Evolutionary conservation across 2,888 invertebrate species (phyloP).

Genomic region (Ophonus ardosiacus): DNA sequence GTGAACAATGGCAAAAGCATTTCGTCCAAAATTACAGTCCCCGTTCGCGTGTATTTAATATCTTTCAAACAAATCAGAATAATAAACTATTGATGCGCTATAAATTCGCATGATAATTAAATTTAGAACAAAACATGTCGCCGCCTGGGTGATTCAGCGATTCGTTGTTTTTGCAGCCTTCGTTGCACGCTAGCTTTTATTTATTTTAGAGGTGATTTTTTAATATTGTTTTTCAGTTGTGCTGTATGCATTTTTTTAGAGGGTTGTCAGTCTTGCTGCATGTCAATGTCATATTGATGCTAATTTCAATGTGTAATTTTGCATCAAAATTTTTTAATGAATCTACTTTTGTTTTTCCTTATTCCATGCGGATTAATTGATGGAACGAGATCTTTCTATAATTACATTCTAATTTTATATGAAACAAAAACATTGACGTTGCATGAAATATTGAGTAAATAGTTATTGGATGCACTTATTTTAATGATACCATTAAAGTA

Average conservation of each 20-base stretch:
- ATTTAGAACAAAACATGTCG: slow-evolving; percentile 50
- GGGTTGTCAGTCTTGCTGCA: slow-evolving; percentile 17
- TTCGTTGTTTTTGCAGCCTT: slow-evolving; percentile 12
- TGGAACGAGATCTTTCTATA: background rate
- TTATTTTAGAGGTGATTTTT: slow-evolving; percentile 12
- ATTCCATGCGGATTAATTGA: background rate
- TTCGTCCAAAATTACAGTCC: background rate
- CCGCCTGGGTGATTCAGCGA: slow-evolving; percentile 7
- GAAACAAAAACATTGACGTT: slow-evolving; percentile 11
- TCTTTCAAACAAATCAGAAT: slow-evolving; percentile 35
- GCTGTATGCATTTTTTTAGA: background rate
- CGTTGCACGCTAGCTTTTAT: background rate
- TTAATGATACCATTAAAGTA: slow-evolving; percentile 56
- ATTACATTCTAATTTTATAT: background rate
- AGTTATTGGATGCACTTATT: slow-evolving; percentile 51
- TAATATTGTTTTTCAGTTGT: slow-evolving; percentile 27
- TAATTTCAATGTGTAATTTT: slow-evolving; percentile 21
- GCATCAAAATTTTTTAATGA: background rate
- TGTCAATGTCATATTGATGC: slow-evolving; percentile 20
- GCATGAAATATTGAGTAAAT: slow-evolving; percentile 45
- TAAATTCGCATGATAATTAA: slow-evolving; percentile 47
- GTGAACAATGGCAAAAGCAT: background rate
- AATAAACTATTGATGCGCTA: slow-evolving; percentile 49
- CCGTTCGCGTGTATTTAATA: background rate
- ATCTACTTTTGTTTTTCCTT: background rate